Percentiles rank a stretch among this genome's conserved stretches.
These are phyloP conservation scores for Nematopogon swammerdamellus DNA, from an alignment of 2,888 invertebrate species.

Conservation along the genomic window DNA sequence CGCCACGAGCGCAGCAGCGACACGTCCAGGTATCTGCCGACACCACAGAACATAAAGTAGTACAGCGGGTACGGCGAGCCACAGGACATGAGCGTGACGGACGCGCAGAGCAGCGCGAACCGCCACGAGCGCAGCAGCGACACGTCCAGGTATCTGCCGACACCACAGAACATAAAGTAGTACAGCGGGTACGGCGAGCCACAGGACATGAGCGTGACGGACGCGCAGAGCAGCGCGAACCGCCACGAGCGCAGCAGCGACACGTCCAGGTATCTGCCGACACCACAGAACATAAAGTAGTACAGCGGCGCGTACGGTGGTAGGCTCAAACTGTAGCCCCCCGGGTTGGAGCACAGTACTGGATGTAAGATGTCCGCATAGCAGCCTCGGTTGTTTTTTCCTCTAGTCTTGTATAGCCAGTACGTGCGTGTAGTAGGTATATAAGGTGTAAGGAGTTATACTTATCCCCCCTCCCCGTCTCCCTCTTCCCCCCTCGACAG, in stretches of 20 bases:
- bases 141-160: slow-evolving; percentile 62
- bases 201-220: slow-evolving; percentile 72
- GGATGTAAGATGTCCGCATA: no score
- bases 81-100: slow-evolving; percentile 72
- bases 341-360: no score
- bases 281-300: no score
- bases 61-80: slow-evolving; percentile 75
- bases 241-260: slow-evolving; percentile 64
- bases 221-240: slow-evolving; percentile 68
- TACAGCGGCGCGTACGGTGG: slow-evolving; percentile 72
- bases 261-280: slow-evolving; percentile 62
- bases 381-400: no score
- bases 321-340: slow-evolving; percentile 5
- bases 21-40: slow-evolving; percentile 62
- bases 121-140: slow-evolving; percentile 64
- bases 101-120: slow-evolving; percentile 68
- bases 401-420: no score
- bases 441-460: no score
- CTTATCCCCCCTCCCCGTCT: no score
- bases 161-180: no score
- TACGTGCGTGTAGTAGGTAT: no score
- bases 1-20: slow-evolving; percentile 64
- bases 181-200: slow-evolving; percentile 75
- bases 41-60: no score
- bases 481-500: no score